Evolutionary conservation across 2,888 invertebrate genomes (phyloP).

Genomic region (Elegia similella): DNA sequence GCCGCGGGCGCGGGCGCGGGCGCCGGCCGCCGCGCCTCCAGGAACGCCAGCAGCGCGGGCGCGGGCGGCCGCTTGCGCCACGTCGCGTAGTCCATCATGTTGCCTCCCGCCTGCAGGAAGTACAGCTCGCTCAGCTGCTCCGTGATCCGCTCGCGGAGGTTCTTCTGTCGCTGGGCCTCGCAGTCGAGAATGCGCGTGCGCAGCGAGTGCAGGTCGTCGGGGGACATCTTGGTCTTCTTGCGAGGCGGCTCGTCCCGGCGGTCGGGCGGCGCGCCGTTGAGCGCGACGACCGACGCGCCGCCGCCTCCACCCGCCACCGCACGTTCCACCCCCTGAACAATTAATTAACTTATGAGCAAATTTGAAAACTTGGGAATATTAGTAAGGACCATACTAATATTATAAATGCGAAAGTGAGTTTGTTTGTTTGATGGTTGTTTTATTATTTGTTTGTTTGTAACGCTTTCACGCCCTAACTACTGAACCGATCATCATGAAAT

Average conservation of each 20-base stretch:
- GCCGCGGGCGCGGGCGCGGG: slow-evolving; percentile 73
- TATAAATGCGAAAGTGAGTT: no score
- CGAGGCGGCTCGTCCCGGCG: slow-evolving; percentile 56
- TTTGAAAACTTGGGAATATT: no score
- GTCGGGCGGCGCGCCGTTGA: slow-evolving; percentile 35
- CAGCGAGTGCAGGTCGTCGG: slow-evolving; percentile 60
- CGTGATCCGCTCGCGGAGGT: slow-evolving; percentile 87
- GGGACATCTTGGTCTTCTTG: slow-evolving; percentile 49
- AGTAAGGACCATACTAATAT: no score
- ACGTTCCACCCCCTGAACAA: slow-evolving; percentile 64
- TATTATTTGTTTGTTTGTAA: no score
- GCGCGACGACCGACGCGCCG: slow-evolving; percentile 36
- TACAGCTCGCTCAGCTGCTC: slow-evolving; percentile 92
- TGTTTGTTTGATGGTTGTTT: no score
- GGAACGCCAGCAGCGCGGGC: slow-evolving; percentile 87
- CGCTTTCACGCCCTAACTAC: no score
- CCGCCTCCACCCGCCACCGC: slow-evolving; percentile 32
- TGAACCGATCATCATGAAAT: no score
- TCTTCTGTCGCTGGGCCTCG: slow-evolving; percentile 85
- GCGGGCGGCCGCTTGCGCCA: slow-evolving; percentile 92
- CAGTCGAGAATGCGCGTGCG: slow-evolving; percentile 87
- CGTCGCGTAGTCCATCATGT: slow-evolving; percentile 92
- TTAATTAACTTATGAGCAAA: no score
- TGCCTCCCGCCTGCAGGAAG: slow-evolving; percentile 92
- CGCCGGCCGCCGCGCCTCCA: slow-evolving; percentile 89